Evolutionary conservation across 1,140 invertebrate species (phyloP).

Genomic region (Pseudachorutes palmiensis): DNA sequence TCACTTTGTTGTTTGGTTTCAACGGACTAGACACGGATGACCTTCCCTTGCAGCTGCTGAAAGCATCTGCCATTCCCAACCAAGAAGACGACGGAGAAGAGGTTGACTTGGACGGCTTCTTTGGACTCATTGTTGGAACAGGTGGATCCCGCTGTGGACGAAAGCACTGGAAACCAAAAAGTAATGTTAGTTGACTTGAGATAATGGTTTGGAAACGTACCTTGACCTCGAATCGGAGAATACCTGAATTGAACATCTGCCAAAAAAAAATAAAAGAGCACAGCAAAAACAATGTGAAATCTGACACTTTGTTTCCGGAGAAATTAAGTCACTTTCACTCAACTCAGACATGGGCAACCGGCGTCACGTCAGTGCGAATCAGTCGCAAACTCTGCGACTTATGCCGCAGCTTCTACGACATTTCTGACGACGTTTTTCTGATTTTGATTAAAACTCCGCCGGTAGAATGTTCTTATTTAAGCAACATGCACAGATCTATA

Average conservation of each 20-base stretch:
- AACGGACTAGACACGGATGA: slow-evolving; percentile 1
- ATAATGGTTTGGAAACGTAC: not conserved
- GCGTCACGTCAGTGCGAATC: no score
- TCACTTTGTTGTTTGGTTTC: not conserved
- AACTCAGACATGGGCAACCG: no score
- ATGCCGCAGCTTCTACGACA: no score
- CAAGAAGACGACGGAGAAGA: not conserved
- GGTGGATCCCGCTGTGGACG: not conserved
- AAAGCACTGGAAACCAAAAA: slow-evolving; percentile 4
- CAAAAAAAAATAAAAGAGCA: not conserved
- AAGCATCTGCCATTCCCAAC: not conserved
- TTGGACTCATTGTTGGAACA: not conserved
- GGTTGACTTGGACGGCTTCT: not conserved
- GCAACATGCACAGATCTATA: no score
- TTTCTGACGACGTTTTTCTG: no score
- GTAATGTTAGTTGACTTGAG: not conserved
- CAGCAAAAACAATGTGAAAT: not conserved
- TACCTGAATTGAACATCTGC: not conserved
- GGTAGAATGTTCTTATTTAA: no score
- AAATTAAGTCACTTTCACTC: no score
- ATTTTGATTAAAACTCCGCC: no score
- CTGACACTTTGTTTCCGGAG: no score
- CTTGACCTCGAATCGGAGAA: not conserved
- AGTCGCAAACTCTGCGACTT: no score
- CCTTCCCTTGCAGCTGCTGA: not conserved